phyloP scores from a whole-genome alignment of 2,888 invertebrate species.

The Sinodicranocentrus sp. region DNA sequence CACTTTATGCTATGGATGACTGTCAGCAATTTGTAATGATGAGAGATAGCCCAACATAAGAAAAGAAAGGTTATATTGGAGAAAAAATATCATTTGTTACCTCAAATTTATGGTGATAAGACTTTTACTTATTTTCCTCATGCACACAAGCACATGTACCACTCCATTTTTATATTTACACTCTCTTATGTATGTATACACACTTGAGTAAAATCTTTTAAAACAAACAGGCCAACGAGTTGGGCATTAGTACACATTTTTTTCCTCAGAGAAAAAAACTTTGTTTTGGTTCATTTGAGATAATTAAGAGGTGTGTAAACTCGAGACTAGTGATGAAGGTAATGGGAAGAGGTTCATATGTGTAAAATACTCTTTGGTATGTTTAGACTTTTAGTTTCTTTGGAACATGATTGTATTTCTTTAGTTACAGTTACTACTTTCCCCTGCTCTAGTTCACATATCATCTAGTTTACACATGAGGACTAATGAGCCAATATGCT shows the following conservation, averaged over 20 bases:
- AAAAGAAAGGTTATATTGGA: constrained; percentile 6
- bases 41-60: constrained; percentile 34
- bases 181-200: too few species aligned
- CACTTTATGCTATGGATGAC: constrained; percentile 25
- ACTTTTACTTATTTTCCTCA: background rate
- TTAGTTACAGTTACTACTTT: background rate
- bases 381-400: constrained; percentile 39
- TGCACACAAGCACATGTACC: too few species aligned
- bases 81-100: constrained; percentile 44
- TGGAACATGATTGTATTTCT: constrained; percentile 34
- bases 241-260: too few species aligned
- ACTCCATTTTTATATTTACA: too few species aligned
- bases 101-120: constrained; percentile 36
- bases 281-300: constrained; percentile 51
- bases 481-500: constrained; percentile 53
- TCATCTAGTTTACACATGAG: constrained; percentile 20
- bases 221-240: background rate
- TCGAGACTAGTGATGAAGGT: background rate
- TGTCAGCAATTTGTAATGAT: constrained; percentile 54
- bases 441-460: constrained; percentile 21
- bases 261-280: background rate
- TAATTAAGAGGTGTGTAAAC: constrained; percentile 47
- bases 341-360: background rate
- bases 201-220: background rate
- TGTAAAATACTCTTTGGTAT: constrained; percentile 3